Evolutionary conservation across 2,797 vertebrate species (phyloP).

Genomic region (Garrulus glandarius): DNA sequence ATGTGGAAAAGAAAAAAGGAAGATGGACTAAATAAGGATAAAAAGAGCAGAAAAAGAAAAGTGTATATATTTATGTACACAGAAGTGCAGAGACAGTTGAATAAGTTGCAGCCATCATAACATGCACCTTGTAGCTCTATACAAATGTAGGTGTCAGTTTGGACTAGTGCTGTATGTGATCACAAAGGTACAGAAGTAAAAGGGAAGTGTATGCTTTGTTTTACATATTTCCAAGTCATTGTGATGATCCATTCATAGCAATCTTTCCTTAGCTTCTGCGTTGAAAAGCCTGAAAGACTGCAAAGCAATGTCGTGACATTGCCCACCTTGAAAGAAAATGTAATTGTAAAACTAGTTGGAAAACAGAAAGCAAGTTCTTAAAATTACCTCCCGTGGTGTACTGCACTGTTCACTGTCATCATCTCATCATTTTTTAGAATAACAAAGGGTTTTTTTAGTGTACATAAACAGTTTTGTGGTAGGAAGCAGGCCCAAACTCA

Average conservation of each 20-base stretch:
- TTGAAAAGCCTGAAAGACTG: neutral
- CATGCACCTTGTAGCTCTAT: neutral
- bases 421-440: neutral
- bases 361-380: neutral
- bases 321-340: neutral
- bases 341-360: neutral
- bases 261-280: neutral
- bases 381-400: neutral
- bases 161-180: neutral
- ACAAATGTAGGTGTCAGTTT: neutral
- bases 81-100: neutral
- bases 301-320: neutral
- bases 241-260: neutral
- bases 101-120: neutral
- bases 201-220: neutral
- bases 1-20: neutral
- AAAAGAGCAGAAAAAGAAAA: neutral
- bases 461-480: neutral
- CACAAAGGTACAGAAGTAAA: neutral
- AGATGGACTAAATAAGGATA: neutral
- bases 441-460: neutral
- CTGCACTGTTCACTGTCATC: neutral
- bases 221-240: neutral
- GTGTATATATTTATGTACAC: rapidly evolving
- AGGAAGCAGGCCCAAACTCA: neutral